Conservation (phyloP, 2,888 invertebrate species). For the Eupithecia exiguata region DNA sequence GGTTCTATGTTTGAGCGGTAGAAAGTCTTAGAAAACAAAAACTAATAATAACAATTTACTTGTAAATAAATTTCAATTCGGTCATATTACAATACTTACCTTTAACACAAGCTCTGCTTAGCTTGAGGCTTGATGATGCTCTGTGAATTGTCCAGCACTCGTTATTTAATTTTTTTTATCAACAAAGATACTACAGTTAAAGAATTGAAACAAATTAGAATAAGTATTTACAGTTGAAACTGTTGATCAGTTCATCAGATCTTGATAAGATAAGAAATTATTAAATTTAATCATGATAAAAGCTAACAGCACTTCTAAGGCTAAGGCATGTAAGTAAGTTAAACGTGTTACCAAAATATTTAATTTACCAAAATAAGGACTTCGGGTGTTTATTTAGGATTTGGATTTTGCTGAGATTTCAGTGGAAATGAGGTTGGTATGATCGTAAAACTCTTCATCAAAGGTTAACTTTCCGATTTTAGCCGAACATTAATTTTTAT, state of each 20-base stretch:
- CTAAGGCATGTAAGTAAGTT: not conserved
- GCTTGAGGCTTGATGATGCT: too few relatives aligned
- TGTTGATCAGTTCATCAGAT: not conserved
- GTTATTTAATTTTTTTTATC: not conserved
- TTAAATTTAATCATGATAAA: too few relatives aligned
- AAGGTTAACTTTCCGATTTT: conserved; percentile 19
- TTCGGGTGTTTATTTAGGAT: conserved; percentile 28
- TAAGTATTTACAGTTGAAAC: not conserved
- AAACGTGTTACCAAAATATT: not conserved
- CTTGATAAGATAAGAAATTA: too few relatives aligned
- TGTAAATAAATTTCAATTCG: too few relatives aligned
- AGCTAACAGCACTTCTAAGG: too few relatives aligned
- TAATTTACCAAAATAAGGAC: not conserved
- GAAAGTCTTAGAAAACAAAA: too few relatives aligned
- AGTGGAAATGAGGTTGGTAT: conserved; percentile 14
- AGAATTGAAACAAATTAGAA: not conserved
- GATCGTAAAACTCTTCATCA: conserved; percentile 19
- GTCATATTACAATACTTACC: too few relatives aligned
- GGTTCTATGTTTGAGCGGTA: too few relatives aligned
- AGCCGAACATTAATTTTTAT: not conserved
- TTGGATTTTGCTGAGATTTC: conserved; percentile 8
- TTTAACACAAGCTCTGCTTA: too few relatives aligned
- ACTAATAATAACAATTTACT: too few relatives aligned
- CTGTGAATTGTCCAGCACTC: too few relatives aligned
- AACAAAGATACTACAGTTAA: not conserved